Evolutionary conservation across 2,113 vertebrate genomes (phyloP), one percentile per base, ranked within the genome.

Genomic region (Pelecanus crispus): DNA sequence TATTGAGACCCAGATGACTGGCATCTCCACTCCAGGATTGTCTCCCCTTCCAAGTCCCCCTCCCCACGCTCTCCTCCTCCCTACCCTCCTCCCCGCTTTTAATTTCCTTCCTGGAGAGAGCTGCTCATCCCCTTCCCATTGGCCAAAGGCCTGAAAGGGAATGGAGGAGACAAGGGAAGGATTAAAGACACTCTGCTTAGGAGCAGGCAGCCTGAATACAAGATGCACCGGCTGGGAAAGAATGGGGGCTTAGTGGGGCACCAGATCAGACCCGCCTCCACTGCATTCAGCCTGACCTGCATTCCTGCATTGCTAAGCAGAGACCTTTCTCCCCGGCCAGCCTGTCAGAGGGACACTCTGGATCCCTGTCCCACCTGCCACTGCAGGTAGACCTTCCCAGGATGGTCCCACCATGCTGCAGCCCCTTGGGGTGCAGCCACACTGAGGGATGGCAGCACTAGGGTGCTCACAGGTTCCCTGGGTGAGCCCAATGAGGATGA

Each of bases 141-240:
- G 97, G 97, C 94, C 83, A 70, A 86, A 90, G 81, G 70, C 82
- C 94, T 96, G 96, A 97, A 96, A 95, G 73, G 94, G 95, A 97
- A 95, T 84, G 91, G 90, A 90, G 96, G 86, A 96, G 97, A 97
- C 95, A 96, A 96, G 95, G 96, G 86, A 86, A 92, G 97, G 96
- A 97, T 97, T 97, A 97, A 97, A 96, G 97, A 96, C 94, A 44
- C 94, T 94, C 95, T 95, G 96, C 95, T 96, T 96, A 94, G 97
- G 94, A 96, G 94, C 96, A 94, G 91, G 96, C 97, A 97, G 97
- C 88, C 95, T 96, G 96, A 95, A 96, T 96, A 94, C 94, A 72
- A 93, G 97, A 97, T 97, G 96, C 96, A 94, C 91, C 65, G 95
- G 78, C 95, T 97, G 94, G 91, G 86, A 94, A 96, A 97, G 96